phyloP scores from a whole-genome alignment of 2,888 invertebrate species.

The Pimpla rufipes region DNA sequence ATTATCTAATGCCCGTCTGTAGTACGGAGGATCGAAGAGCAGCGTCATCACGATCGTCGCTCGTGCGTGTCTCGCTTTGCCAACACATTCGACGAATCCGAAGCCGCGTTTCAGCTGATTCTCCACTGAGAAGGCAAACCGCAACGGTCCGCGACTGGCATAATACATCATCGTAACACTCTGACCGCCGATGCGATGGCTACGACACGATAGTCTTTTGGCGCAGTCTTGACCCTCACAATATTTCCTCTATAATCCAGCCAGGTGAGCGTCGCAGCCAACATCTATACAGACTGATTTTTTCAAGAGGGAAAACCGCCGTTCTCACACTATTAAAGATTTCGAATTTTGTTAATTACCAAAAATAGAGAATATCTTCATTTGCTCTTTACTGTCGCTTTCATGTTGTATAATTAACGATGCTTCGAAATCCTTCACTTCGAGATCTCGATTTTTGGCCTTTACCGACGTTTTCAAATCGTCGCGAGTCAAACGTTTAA shows the following conservation, averaged over 20 bases:
- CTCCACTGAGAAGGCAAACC: not conserved
- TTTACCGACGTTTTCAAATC: too few species aligned
- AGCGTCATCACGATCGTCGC: constrained; percentile 33
- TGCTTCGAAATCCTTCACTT: not conserved
- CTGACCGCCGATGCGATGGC: too few species aligned
- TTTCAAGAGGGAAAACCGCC: too few species aligned
- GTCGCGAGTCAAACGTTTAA: too few species aligned
- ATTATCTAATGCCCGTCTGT: constrained; percentile 73
- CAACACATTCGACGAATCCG: constrained; percentile 2
- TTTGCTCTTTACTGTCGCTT: too few species aligned
- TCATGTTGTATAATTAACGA: not conserved
- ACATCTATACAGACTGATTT: too few species aligned
- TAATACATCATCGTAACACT: not conserved
- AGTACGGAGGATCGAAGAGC: not conserved
- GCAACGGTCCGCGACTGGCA: not conserved
- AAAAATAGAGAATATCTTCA: too few species aligned
- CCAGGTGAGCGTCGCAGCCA: not conserved
- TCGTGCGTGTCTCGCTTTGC: not conserved
- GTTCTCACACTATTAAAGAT: too few species aligned
- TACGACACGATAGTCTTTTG: not conserved
- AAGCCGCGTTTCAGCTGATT: not conserved
- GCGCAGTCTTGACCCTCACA: constrained; percentile 35
- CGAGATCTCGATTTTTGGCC: too few species aligned
- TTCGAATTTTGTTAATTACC: too few species aligned
- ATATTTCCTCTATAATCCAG: constrained; percentile 19